These are phyloP conservation scores for Athene cunicularia DNA, from an alignment of 2,113 vertebrate species.

Conservation along the genomic window DNA sequence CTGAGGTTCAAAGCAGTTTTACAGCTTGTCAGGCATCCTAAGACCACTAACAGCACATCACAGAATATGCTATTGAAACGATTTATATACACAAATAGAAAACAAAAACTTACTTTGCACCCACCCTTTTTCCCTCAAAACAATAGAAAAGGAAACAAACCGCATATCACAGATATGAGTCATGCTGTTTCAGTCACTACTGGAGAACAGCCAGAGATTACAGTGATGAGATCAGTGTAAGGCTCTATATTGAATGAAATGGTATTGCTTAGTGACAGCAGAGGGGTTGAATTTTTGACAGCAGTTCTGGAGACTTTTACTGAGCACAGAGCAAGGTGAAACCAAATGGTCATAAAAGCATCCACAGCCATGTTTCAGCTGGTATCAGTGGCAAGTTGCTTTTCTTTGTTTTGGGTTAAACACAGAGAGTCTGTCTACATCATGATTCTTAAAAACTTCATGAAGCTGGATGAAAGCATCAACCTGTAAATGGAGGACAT, in stretches of 20 bases:
- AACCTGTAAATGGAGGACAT: background rate
- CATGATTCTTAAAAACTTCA: background rate
- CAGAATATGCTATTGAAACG: background rate
- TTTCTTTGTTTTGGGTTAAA: background rate
- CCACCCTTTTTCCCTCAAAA: background rate
- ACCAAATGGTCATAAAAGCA: background rate
- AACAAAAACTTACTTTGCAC: background rate
- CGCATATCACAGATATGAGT: background rate
- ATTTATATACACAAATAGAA: background rate
- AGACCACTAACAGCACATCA: background rate
- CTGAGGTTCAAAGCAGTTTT: background rate
- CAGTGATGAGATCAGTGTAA: conserved; percentile 14
- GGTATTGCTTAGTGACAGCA: background rate
- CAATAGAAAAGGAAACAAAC: background rate
- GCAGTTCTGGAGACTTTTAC: background rate
- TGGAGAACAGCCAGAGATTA: conserved; percentile 17
- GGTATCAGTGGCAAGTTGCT: background rate
- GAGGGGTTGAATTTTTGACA: conserved; percentile 8
- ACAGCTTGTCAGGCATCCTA: background rate
- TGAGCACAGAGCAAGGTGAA: background rate
- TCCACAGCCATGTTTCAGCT: background rate
- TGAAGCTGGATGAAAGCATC: background rate
- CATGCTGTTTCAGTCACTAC: background rate
- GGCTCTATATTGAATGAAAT: background rate
- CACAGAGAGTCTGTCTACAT: background rate